Evolutionary conservation across 2,888 invertebrate genomes (phyloP).

Genomic region (Boloria euphrosyne): DNA sequence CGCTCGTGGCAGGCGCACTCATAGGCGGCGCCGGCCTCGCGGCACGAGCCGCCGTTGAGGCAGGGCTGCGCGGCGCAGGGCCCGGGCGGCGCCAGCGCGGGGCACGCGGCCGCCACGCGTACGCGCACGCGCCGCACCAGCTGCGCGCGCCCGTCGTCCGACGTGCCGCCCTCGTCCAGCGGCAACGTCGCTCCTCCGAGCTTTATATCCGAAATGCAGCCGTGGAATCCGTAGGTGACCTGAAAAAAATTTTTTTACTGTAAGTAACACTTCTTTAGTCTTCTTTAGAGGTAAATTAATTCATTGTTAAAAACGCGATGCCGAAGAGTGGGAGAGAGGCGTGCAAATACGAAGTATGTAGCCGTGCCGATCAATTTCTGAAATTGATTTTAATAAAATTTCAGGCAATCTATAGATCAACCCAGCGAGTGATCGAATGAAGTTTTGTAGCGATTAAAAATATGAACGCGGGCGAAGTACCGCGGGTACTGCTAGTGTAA

Average conservation of each 20-base stretch:
- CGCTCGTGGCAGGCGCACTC: conserved; percentile 90
- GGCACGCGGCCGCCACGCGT: conserved; percentile 54
- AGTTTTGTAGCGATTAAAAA: no score
- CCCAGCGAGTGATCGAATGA: no score
- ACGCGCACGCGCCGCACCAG: conserved; percentile 65
- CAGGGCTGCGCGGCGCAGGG: conserved; percentile 71
- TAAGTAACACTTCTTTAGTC: no score
- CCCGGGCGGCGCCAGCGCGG: conserved; percentile 60
- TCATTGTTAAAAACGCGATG: no score
- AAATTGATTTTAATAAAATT: no score
- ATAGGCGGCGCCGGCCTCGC: conserved; percentile 80
- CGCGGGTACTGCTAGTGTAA: no score
- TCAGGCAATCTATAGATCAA: no score
- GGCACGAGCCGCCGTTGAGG: conserved; percentile 83
- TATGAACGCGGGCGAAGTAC: no score
- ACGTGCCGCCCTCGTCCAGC: conserved; percentile 75
- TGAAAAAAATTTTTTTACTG: conserved; percentile 56
- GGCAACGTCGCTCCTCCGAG: conserved; percentile 90
- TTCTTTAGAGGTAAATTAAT: no score
- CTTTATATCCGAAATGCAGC: conserved; percentile 94
- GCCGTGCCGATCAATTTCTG: no score
- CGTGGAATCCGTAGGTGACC: conserved; percentile 92
- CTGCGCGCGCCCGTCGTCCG: conserved; percentile 62
- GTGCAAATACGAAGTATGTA: no score
- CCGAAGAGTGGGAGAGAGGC: no score